Evolutionary conservation across 2,113 vertebrate species (phyloP).

Genomic region (cat (Felis catus)): F.catus_Fca126_mat1.0 CM031412.1:46525001-46525500

Average conservation of each 20-base stretch:
- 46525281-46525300: neutral
- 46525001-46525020: neutral
- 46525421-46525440: neutral
- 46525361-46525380: neutral
- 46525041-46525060: neutral
- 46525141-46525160: neutral
- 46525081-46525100: neutral
- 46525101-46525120: neutral
- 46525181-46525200: neutral
- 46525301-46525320: neutral
- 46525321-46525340: constrained; percentile 6
- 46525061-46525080: neutral
- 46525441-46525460: neutral
- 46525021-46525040: neutral
- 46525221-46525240: neutral
- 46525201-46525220: neutral
- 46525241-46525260: neutral
- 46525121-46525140: neutral
- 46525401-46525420: neutral
- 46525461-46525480: neutral
- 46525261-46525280: neutral
- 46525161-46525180: neutral
- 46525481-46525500: neutral
- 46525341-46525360: neutral
- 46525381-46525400: neutral